Base-by-base conservation (phyloP, 1,140 invertebrate genomes). In the Acromyrmex echinatior region DNA sequence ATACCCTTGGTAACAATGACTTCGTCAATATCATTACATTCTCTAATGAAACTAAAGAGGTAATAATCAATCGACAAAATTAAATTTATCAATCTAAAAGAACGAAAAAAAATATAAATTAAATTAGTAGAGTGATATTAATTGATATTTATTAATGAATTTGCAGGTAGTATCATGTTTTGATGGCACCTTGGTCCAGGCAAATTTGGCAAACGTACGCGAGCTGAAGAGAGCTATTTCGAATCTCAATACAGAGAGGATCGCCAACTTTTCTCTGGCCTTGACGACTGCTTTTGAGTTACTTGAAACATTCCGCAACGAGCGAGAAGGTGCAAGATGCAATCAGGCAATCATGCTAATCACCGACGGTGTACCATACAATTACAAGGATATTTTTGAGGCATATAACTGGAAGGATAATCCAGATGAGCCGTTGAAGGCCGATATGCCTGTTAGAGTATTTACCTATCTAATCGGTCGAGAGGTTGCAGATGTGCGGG, bases 341-440 rank as follows among this genome's bases (percentile, higher is more conserved):
- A 99, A 99, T 95, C 98, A 99, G 95, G 99, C 99, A 12, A 99
- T 99, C 92, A 99, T 99, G 99, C 95, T 99, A 68, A 97, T 99
- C 88, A 99, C 99, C 12, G 99, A 99, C 96, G 99, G 99, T 35
- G 98, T 99, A 28, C 99, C 99, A 18, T 98, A 98, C 90, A 98
- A 98, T 92, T 99, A 98, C 94, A 97, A 99, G 92, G 97, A 98
- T 90, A 97, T 99, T 66, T 99, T 99, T 94, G 96, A 98, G 92
- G 95, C 96, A 86, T 99, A 98, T 95, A 99, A 99, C 95, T 98
- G 97, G 97, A 96, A 96, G 51, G 96, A 97, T 86, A 96, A 97
- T 87, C 96, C 96, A 0, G 95, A 96, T 82, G 97, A 97, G 88
- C 97, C 98, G 87, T 98, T 99, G 25, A 96, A 99, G 90, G 97